Evolutionary conservation across 2,113 vertebrate genomes (phyloP), one percentile per base, ranked within the genome.

Genomic region (Ceyx cyanopectus): DNA sequence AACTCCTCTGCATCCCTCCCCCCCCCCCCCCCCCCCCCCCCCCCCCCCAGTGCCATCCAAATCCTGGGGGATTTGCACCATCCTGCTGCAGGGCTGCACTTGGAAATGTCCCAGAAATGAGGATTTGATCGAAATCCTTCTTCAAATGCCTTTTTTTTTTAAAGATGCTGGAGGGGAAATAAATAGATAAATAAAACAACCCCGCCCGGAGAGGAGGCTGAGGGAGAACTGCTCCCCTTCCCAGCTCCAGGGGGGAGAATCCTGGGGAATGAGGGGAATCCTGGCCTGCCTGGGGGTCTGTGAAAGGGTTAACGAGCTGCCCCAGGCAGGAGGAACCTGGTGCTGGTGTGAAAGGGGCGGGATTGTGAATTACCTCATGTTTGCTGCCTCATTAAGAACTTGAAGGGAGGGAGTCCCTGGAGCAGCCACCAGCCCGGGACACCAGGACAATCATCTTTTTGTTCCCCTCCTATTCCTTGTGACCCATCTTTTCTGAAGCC

Each of bases 1-100:
- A 96, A 94, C 69, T 54, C 77, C 83, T 74, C 89, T 93, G 92
- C 70, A 63, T 75, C 68, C 65, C 73, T 16, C 63, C 48, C 88
- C 68, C 94, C 69, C 50, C 22, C 48, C 48, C 63, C 48, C 88
- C 68, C 94, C 69, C 50, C 22, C 48, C 48, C 37, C 37, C 37
- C 37, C 34, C 34, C 34, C 34, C 7, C 34, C 34, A 34, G 10
- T 37, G 37, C 37, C 37, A 37, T 37, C 37, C 85, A 87, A 87
- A 94, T 92, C 81, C 72, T 69, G 80, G 7, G 90, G 78, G 82
- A 94, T 81, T 41, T 41, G 83, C 48, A 83, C 70, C 89, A 37
- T 67, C 80, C 78, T 50, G 23, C 45, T 27, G 37, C 65, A 72
- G 84, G n/a, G n/a, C 60, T 56, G 11, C 61, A 58, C 34, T 68